Conservation (phyloP, 2,797 vertebrate genomes). For the Centroberyx gerrardi region DNA sequence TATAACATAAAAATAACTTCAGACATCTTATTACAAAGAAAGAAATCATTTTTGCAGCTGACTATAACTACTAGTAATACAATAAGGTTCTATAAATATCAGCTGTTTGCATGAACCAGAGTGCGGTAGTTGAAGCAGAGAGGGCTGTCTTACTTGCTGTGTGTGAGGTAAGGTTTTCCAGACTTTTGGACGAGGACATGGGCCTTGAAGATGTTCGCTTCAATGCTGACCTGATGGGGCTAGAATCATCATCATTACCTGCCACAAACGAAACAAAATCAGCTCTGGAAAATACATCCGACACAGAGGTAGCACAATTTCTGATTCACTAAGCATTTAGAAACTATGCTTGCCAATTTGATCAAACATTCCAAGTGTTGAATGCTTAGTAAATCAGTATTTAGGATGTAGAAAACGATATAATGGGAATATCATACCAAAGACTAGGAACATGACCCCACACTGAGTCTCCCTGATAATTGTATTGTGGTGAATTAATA, state of each 20-base stretch:
- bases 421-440: neutral
- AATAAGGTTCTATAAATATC: neutral
- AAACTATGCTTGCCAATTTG: neutral
- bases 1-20: neutral
- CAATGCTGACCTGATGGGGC: slow-evolving; percentile 83
- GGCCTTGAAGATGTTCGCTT: slow-evolving; percentile 86
- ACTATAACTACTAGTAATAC: neutral
- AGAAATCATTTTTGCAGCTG: neutral
- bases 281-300: slow-evolving; percentile 77
- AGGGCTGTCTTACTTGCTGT: slow-evolving; percentile 85
- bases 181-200: slow-evolving; percentile 90
- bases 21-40: neutral
- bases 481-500: neutral
- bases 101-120: neutral
- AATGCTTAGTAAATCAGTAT: neutral
- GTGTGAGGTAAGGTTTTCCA: slow-evolving; percentile 90
- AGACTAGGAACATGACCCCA: neutral
- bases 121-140: neutral
- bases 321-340: neutral
- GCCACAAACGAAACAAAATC: slow-evolving; percentile 83
- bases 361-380: neutral
- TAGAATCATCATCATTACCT: slow-evolving; percentile 88
- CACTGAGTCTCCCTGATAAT: neutral
- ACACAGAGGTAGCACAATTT: neutral
- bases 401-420: neutral